Evolutionary conservation across 1,140 invertebrate species (phyloP).

Genomic region (Bicyclus anynana): DNA sequence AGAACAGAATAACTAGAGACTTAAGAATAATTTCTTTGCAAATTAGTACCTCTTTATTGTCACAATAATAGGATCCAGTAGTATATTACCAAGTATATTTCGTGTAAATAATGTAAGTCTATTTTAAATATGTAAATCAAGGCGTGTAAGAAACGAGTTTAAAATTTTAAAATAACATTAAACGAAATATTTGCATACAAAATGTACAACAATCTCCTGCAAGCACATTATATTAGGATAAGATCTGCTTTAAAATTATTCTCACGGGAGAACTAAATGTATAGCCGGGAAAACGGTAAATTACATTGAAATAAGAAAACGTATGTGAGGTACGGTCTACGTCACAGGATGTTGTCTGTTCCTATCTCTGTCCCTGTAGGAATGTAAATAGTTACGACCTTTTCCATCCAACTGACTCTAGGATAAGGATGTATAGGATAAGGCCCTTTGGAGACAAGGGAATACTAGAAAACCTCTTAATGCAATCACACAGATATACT

Average conservation of each 20-base stretch:
- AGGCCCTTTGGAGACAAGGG: background rate
- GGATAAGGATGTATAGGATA: too few relatives aligned
- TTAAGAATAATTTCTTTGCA: too few relatives aligned
- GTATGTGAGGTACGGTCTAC: background rate
- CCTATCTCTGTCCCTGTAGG: background rate
- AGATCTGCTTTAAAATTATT: conserved; percentile 29
- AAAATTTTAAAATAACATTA: conserved; percentile 13
- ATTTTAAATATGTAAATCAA: background rate
- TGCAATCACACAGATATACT: too few relatives aligned
- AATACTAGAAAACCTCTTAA: too few relatives aligned
- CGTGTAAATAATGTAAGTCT: conserved; percentile 2
- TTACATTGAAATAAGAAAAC: background rate
- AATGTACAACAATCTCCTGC: conserved; percentile 28
- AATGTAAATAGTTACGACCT: conserved; percentile 1
- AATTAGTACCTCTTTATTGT: too few relatives aligned
- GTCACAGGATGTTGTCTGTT: background rate
- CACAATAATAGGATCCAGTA: too few relatives aligned
- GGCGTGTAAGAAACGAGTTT: background rate
- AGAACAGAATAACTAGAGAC: too few relatives aligned
- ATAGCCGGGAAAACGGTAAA: conserved; percentile 5
- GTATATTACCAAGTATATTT: too few relatives aligned
- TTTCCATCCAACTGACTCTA: background rate
- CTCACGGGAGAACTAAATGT: conserved; percentile 24
- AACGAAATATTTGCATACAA: conserved; percentile 28
- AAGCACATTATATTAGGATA: conserved; percentile 32